These are phyloP conservation scores for Amphipoea lucens DNA, from an alignment of 2,888 invertebrate genomes.

Conservation along the genomic window DNA sequence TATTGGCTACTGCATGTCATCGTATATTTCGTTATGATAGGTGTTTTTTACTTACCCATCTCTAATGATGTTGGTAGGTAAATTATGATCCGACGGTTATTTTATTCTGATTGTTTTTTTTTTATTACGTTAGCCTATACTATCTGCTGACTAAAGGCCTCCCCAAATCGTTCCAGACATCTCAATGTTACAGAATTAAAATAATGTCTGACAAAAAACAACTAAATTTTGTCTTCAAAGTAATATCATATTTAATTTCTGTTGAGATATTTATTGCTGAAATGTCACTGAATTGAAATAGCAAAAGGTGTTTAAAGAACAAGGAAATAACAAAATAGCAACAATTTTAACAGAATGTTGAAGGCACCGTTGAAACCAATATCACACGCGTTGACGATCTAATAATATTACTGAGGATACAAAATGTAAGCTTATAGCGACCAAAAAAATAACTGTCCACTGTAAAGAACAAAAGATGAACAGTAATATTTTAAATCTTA, in stretches of 20 bases:
- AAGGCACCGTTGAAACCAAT: slow-evolving; percentile 71
- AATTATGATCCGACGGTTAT: not conserved
- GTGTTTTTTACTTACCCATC: slow-evolving; percentile 30
- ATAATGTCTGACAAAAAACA: not conserved
- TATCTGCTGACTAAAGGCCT: not conserved
- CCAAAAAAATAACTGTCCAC: not conserved
- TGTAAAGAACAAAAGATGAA: not conserved
- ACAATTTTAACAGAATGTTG: slow-evolving; percentile 67
- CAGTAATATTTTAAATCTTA: too few species aligned
- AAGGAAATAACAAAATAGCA: slow-evolving; percentile 61
- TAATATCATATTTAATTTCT: not conserved
- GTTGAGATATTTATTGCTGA: not conserved
- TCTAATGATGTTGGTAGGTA: not conserved
- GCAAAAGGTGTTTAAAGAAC: slow-evolving; percentile 17
- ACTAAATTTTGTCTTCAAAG: not conserved
- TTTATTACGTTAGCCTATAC: not conserved
- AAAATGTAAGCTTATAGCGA: slow-evolving; percentile 63
- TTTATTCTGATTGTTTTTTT: not conserved
- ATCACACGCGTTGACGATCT: slow-evolving; percentile 78
- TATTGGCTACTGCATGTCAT: slow-evolving; percentile 78
- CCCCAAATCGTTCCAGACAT: not conserved
- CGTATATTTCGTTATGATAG: slow-evolving; percentile 50
- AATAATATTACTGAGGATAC: slow-evolving; percentile 67
- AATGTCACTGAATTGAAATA: not conserved
- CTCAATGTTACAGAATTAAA: not conserved